Conservation (phyloP, 2,888 invertebrate genomes). For the Cordilura impudica region DNA sequence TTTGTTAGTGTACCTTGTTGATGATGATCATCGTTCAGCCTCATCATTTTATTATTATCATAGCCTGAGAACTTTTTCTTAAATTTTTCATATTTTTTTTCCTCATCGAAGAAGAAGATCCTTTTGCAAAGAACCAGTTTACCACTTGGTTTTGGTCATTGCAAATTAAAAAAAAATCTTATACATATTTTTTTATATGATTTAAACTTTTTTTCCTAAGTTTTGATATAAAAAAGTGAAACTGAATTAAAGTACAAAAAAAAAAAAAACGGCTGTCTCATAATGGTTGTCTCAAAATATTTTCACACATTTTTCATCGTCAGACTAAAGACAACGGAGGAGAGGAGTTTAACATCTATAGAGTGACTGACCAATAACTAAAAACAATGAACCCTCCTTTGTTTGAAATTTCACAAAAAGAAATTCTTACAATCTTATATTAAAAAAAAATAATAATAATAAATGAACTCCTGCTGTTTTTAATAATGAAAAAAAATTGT, state of each 20-base stretch:
- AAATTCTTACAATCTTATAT: constrained; percentile 47
- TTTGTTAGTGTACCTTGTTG: constrained; percentile 24
- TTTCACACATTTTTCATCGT: constrained; percentile 77
- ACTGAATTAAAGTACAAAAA: constrained; percentile 30
- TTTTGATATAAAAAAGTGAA: constrained; percentile 47
- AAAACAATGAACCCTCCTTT: constrained; percentile 63
- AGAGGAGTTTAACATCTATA: constrained; percentile 53
- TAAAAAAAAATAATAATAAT: too few species aligned
- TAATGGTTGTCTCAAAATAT: constrained; percentile 68
- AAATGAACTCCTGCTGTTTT: constrained; percentile 57
- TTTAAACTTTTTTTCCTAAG: constrained; percentile 31
- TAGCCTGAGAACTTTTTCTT: constrained; percentile 77
- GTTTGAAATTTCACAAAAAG: constrained; percentile 50
- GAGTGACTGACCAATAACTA: constrained; percentile 58
- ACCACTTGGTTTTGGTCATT: constrained; percentile 64
- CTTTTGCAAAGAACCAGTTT: constrained; percentile 65
- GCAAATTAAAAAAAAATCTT: constrained; percentile 54
- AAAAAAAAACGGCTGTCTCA: constrained; percentile 39
- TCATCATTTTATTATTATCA: constrained; percentile 73
- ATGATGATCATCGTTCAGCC: constrained; percentile 43
- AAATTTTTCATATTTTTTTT: constrained; percentile 54
- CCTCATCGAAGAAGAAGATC: constrained; percentile 24
- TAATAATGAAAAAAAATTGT: constrained; percentile 13
- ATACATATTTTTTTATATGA: constrained; percentile 50
- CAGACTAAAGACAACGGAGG: constrained; percentile 66